Conservation (phyloP, 2,113 vertebrate species). For the Rutilus rutilus region DNA sequence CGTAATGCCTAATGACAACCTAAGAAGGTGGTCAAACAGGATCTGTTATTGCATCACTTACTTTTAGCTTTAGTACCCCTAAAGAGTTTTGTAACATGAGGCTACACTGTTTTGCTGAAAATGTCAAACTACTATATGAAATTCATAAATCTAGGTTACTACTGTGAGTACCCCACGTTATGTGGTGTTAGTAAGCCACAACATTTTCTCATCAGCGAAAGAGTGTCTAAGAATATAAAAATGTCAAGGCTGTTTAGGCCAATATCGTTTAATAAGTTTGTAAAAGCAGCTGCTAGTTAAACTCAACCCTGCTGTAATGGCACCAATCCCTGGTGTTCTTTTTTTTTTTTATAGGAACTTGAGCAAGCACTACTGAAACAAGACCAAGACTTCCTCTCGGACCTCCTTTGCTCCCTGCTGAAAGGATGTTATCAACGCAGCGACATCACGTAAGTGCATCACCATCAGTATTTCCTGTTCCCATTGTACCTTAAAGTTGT, state of each 20-base stretch:
- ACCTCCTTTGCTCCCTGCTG: constrained; percentile 90
- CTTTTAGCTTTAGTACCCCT: neutral
- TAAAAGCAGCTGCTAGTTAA: constrained; percentile 43
- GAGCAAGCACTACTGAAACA: constrained; percentile 92
- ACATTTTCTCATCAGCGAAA: constrained; percentile 4
- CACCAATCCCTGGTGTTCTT: constrained; percentile 20
- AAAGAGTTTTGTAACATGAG: neutral
- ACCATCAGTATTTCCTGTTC: neutral
- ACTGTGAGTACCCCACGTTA: neutral
- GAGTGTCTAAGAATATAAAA: constrained; percentile 35
- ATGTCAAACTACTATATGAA: neutral
- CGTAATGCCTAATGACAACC: neutral
- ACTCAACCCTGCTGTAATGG: constrained; percentile 1
- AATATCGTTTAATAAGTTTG: neutral
- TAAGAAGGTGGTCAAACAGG: neutral
- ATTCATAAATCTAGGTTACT: neutral
- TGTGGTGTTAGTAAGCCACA: neutral
- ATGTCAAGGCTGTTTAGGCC: neutral
- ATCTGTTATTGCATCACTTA: constrained; percentile 1
- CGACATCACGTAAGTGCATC: constrained; percentile 93
- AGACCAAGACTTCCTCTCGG: constrained; percentile 90
- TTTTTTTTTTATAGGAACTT: constrained; percentile 82
- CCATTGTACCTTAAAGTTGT: neutral
- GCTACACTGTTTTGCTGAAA: neutral
- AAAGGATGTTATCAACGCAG: constrained; percentile 97